These are phyloP conservation scores for Hirudo medicinalis DNA, from an alignment of 1,140 invertebrate genomes.

Conservation along the genomic window DNA sequence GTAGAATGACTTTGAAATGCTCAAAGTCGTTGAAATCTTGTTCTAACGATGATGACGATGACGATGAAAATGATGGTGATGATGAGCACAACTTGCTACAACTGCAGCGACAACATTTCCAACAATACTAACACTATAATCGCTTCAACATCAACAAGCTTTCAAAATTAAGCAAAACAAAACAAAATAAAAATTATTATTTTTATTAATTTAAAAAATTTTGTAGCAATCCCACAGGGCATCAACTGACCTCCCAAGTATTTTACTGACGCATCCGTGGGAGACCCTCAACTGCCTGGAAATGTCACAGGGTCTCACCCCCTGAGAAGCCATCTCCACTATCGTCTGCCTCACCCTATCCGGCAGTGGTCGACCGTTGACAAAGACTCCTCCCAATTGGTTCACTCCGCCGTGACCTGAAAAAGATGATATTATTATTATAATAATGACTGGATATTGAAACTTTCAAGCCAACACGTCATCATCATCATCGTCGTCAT, in stretches of 20 bases:
- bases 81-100: too few relatives aligned
- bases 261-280: slow-evolving; percentile 91
- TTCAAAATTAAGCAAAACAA: not conserved
- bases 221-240: too few relatives aligned
- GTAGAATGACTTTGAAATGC: too few relatives aligned
- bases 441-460: too few relatives aligned
- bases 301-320: slow-evolving; percentile 85
- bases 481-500: slow-evolving; percentile 6
- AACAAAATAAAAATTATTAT: too few relatives aligned
- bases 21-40: too few relatives aligned
- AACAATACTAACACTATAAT: not conserved
- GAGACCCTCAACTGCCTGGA: slow-evolving; percentile 78
- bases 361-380: slow-evolving; percentile 72
- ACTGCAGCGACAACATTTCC: not conserved
- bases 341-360: slow-evolving; percentile 70
- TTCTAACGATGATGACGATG: too few relatives aligned
- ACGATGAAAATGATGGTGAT: too few relatives aligned
- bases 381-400: slow-evolving; percentile 77
- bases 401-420: slow-evolving; percentile 62
- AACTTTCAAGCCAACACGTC: not conserved
- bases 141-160: not conserved
- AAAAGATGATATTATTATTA: too few relatives aligned
- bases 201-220: too few relatives aligned
- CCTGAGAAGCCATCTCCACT: slow-evolving; percentile 77
- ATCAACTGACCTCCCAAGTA: slow-evolving; percentile 58